These are phyloP conservation scores for Pipistrellus pygmaeus DNA, from an alignment of 2,797 vertebrate genomes.

Conservation along the genomic window DNA sequence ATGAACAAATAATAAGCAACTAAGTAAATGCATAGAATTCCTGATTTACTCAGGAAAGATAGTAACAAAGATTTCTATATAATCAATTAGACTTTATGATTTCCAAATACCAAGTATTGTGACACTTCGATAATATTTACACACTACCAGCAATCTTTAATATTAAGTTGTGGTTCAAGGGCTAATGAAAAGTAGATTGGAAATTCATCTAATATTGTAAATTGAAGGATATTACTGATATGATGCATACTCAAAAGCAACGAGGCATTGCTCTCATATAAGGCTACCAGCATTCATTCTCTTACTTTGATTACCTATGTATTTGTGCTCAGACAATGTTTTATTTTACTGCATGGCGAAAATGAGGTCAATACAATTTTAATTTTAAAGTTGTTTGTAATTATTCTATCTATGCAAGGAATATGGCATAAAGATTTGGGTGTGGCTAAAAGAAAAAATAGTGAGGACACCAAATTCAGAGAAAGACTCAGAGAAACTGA, in stretches of 20 bases:
- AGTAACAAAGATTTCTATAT: not conserved
- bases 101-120: not conserved
- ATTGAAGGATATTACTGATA: not conserved
- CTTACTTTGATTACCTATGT: not conserved
- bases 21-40: not conserved
- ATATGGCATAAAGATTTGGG: not conserved
- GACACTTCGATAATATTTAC: not conserved
- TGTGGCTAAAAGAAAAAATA: not conserved
- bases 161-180: not conserved
- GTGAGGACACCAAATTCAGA: not conserved
- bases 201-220: not conserved
- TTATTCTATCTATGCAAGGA: not conserved
- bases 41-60: not conserved
- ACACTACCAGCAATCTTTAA: not conserved
- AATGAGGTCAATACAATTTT: not conserved
- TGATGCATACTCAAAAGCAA: not conserved
- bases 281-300: not conserved
- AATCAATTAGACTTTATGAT: not conserved
- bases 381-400: not conserved
- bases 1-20: not conserved
- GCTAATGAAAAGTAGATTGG: not conserved
- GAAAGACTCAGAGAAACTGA: not conserved
- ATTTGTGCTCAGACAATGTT: not conserved
- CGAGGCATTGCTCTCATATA: not conserved
- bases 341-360: not conserved